Conservation (phyloP, 2,797 vertebrate genomes). For the Mallotus villosus region DNA sequence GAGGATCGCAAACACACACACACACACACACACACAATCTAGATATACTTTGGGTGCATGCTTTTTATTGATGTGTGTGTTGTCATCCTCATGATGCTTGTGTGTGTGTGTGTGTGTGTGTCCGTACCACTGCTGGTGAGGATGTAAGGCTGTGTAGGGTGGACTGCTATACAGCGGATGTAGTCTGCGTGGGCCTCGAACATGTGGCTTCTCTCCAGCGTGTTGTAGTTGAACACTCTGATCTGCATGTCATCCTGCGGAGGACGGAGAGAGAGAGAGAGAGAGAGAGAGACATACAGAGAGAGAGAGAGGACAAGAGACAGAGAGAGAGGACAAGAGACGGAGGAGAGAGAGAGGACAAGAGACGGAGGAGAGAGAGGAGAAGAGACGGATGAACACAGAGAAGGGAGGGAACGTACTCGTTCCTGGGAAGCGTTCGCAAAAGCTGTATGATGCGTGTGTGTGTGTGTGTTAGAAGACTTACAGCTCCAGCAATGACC, state of each 20-base stretch:
- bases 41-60: no score
- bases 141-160: constrained; percentile 92
- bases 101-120: constrained; percentile 8
- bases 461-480: constrained; percentile 41
- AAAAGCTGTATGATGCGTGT: not conserved
- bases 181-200: constrained; percentile 95
- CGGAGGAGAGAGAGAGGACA: not conserved
- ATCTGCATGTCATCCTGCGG: constrained; percentile 94
- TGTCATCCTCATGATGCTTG: not conserved
- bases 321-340: not conserved
- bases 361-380: not conserved
- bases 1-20: constrained; percentile 25
- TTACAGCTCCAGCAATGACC: constrained; percentile 92
- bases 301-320: not conserved
- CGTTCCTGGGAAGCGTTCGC: no score
- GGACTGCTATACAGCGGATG: constrained; percentile 93
- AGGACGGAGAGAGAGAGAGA: not conserved
- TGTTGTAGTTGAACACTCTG: constrained; percentile 94
- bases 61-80: not conserved
- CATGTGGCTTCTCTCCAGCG: constrained; percentile 91
- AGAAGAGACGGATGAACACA: not conserved
- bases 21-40: not conserved
- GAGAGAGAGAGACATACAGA: not conserved
- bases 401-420: no score
- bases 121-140: constrained; percentile 88